phyloP scores from a whole-genome alignment of 2,797 vertebrate genomes.

The Paguma larvata region DNA sequence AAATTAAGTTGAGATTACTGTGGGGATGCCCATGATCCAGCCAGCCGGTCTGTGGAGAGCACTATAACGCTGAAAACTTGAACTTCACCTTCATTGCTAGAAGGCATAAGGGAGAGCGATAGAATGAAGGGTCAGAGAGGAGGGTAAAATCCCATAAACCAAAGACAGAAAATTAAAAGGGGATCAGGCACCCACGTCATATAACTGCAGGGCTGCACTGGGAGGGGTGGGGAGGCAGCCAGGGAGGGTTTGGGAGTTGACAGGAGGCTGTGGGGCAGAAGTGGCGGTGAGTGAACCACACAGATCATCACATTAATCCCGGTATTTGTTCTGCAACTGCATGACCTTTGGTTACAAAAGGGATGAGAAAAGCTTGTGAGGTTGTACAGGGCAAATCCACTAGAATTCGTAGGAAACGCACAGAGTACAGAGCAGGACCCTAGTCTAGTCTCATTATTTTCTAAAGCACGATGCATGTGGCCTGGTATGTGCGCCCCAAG shows the following conservation, averaged over 20 bases:
- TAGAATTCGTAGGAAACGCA: background rate
- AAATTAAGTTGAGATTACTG: background rate
- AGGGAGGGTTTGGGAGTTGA: background rate
- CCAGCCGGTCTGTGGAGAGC: background rate
- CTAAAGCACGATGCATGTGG: background rate
- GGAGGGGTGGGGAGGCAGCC: too few species aligned
- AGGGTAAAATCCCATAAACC: background rate
- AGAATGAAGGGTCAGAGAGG: background rate
- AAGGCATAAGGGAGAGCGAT: background rate
- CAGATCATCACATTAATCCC: background rate
- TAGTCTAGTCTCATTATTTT: background rate
- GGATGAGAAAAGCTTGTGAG: background rate
- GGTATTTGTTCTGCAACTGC: background rate
- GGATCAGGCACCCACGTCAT: background rate
- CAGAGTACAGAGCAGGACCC: background rate
- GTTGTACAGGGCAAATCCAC: background rate
- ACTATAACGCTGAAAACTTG: background rate
- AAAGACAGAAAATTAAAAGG: background rate
- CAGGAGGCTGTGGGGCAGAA: background rate
- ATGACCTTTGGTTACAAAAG: background rate
- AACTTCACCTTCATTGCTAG: background rate
- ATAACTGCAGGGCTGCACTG: too few species aligned
- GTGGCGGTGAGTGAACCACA: background rate
- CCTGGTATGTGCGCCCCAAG: background rate
- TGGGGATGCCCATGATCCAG: background rate